Evolutionary conservation across 2,888 invertebrate genomes (phyloP).

Genomic region (Omphaloscelis lunosa): DNA sequence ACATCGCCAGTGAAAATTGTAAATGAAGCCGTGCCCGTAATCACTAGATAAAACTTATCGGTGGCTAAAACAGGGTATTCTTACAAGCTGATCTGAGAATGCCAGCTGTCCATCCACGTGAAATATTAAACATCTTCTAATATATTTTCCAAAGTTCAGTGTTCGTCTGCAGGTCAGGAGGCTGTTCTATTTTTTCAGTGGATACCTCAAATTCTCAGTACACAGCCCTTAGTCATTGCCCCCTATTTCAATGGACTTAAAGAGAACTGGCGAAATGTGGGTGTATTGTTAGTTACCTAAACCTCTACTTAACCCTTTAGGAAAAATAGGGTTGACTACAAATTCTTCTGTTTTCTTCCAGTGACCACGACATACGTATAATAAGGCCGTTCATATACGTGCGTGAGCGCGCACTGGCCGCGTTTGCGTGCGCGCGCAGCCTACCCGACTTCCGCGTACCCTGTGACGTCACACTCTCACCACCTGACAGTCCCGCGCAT

Average conservation of each 20-base stretch:
- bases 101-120: no score
- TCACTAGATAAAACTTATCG: no score
- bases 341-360: slow-evolving; percentile 74
- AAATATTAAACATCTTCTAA: no score
- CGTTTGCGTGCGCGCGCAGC: slow-evolving; percentile 93
- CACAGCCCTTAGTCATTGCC: no score
- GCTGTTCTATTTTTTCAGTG: neutral
- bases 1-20: no score
- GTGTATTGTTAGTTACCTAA: neutral
- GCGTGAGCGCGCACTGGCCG: slow-evolving; percentile 93
- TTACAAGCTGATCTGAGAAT: no score
- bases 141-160: no score
- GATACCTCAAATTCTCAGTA: neutral
- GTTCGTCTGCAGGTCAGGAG: no score
- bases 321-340: neutral
- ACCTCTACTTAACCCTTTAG: neutral
- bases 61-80: no score
- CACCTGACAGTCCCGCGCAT: slow-evolving; percentile 68
- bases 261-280: neutral
- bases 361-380: slow-evolving; percentile 95
- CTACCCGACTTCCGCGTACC: slow-evolving; percentile 93
- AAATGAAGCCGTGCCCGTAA: no score
- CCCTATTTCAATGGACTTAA: neutral
- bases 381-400: slow-evolving; percentile 97
- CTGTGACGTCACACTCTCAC: slow-evolving; percentile 60